Conservation (phyloP, 2,888 invertebrate species). For the Drosophila emarginata region DNA sequence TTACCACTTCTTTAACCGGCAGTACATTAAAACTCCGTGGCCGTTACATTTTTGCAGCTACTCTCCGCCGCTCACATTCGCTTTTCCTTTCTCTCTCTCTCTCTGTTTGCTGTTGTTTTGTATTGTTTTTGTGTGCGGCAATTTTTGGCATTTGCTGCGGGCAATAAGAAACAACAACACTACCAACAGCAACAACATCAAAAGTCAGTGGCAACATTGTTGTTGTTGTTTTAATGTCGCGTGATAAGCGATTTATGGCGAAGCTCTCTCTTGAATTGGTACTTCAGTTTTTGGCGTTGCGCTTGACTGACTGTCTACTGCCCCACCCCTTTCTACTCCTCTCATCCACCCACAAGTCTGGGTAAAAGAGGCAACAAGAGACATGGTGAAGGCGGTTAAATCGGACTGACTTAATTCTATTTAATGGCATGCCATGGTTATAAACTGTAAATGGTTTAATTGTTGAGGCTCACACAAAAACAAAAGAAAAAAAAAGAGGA, state of each 20-base stretch:
- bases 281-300: conserved; percentile 65
- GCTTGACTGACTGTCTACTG: conserved; percentile 63
- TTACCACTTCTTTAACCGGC: conserved; percentile 33
- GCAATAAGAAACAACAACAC: conserved; percentile 38
- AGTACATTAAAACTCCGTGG: conserved; percentile 74
- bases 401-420: conserved; percentile 69
- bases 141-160: conserved; percentile 76
- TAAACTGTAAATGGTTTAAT: conserved; percentile 76
- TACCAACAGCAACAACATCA: conserved; percentile 37
- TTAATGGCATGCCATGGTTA: conserved; percentile 74
- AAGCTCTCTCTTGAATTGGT: conserved; percentile 69
- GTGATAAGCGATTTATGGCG: conserved; percentile 76
- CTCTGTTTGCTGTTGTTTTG: conserved; percentile 21
- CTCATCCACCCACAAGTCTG: background rate
- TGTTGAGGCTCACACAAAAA: conserved; percentile 53
- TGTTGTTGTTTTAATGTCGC: conserved; percentile 74
- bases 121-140: conserved; percentile 75
- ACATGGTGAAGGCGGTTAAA: conserved; percentile 9
- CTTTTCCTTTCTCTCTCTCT: background rate
- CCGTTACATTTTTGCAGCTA: conserved; percentile 72
- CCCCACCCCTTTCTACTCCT: background rate
- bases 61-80: conserved; percentile 48
- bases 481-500: conserved; percentile 1
- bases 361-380: too few species aligned
- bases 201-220: conserved; percentile 42